These are phyloP conservation scores for Drosophila pectinifera DNA, from an alignment of 1,140 invertebrate genomes.

Conservation along the genomic window DNA sequence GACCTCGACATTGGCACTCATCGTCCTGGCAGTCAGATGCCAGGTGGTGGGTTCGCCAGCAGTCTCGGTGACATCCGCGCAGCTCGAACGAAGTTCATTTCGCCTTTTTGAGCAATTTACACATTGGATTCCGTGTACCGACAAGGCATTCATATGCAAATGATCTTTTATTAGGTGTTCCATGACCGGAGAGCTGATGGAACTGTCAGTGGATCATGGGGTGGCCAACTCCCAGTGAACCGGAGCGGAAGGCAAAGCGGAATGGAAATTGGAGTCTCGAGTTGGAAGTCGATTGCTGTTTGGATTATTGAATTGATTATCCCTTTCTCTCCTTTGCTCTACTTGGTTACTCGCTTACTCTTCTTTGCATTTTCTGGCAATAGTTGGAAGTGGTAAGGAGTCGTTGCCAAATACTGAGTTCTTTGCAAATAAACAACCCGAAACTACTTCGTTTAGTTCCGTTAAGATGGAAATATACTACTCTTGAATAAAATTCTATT, in stretches of 20 bases:
- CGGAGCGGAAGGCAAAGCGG: conserved; percentile 8
- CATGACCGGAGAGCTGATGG: conserved; percentile 8
- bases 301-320: conserved; percentile 40
- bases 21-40: conserved; percentile 38
- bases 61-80: conserved; percentile 12
- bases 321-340: conserved; percentile 9
- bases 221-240: conserved; percentile 4
- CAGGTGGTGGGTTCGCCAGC: conserved; percentile 11
- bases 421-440: not conserved
- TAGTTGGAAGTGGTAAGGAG: conserved; percentile 1
- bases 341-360: not conserved
- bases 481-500: not conserved
- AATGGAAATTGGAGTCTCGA: conserved; percentile 46
- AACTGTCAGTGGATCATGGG: conserved; percentile 3
- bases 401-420: not conserved
- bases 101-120: conserved; percentile 73
- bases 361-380: conserved; percentile 4
- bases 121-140: conserved; percentile 33
- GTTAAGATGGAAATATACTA: not conserved
- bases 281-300: conserved; percentile 45
- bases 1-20: conserved; percentile 54
- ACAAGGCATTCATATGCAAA: conserved; percentile 41
- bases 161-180: conserved; percentile 42
- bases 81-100: conserved; percentile 20
- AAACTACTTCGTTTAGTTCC: not conserved